Conservation (phyloP, 37 sponge, comb jelly and placozoan genomes). For the Dysidea cf. avara region DNA sequence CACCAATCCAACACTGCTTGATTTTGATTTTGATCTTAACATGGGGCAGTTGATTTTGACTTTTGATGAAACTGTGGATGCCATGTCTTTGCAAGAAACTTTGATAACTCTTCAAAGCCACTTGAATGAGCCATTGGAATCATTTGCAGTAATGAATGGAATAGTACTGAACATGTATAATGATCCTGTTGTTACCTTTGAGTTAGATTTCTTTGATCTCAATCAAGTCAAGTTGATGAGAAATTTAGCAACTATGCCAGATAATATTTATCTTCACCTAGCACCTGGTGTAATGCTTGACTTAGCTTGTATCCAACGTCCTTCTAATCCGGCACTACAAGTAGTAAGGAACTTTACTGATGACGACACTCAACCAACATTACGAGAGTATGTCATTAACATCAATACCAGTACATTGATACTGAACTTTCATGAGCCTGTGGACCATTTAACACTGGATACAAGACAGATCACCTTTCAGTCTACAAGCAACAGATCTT, state of each 20-base stretch:
- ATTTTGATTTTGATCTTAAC: conserved; percentile 84
- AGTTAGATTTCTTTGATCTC: conserved; percentile 52
- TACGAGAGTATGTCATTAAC: conserved; percentile 43
- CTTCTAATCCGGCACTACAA: conserved; percentile 24
- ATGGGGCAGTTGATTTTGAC: conserved; percentile 59
- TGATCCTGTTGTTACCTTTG: conserved; percentile 56
- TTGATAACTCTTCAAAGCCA: conserved; percentile 62
- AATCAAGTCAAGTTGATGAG: conserved; percentile 60
- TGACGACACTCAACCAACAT: conserved; percentile 65
- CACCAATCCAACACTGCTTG: conserved; percentile 53
- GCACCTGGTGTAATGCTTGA: conserved; percentile 54
- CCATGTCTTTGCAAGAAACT: conserved; percentile 42
- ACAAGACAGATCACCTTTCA: conserved; percentile 70
- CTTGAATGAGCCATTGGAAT: neutral
- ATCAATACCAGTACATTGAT: conserved; percentile 70
- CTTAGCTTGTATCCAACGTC: conserved; percentile 52
- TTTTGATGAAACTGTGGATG: conserved; percentile 89
- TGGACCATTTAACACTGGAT: conserved; percentile 58
- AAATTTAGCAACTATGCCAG: conserved; percentile 47
- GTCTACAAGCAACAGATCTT: conserved; percentile 27
- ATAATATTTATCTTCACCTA: conserved; percentile 52
- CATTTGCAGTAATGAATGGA: conserved; percentile 37
- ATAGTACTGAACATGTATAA: neutral
- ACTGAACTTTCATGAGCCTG: conserved; percentile 88
- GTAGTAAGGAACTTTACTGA: conserved; percentile 43